A percentile compares a stretch with the other conserved stretches of the same genome.
Evolutionary conservation across 2,888 invertebrate species (phyloP).

Genomic region (Ceramica pisi): DNA sequence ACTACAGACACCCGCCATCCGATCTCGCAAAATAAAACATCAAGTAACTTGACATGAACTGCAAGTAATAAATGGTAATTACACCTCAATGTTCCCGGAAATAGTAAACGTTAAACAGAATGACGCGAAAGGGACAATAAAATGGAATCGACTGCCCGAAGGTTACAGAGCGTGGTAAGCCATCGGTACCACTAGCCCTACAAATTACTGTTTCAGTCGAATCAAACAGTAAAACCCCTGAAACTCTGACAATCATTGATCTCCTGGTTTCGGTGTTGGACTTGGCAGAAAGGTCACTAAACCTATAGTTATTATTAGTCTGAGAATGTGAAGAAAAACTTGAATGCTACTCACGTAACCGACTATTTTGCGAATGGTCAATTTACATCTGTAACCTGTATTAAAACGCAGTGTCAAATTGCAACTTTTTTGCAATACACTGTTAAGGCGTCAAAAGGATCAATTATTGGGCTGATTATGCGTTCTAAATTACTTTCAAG

Average conservation of each 20-base stretch:
- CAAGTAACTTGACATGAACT: constrained; percentile 15
- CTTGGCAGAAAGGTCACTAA: too few relatives aligned
- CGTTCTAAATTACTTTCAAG: background rate
- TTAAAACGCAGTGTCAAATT: too few relatives aligned
- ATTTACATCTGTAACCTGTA: too few relatives aligned
- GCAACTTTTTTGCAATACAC: too few relatives aligned
- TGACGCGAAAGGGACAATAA: constrained; percentile 40
- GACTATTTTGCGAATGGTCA: too few relatives aligned
- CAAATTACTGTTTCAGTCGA: constrained; percentile 23
- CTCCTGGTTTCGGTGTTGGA: background rate
- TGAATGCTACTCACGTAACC: too few relatives aligned
- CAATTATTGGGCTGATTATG: too few relatives aligned
- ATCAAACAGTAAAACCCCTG: constrained; percentile 1
- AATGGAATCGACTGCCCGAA: constrained; percentile 23
- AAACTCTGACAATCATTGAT: background rate
- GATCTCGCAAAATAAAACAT: constrained; percentile 38
- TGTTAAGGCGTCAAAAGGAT: too few relatives aligned
- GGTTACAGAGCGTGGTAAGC: constrained; percentile 3
- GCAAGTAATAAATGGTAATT: constrained; percentile 44
- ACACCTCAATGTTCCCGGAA: constrained; percentile 42
- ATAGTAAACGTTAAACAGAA: constrained; percentile 41
- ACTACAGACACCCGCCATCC: background rate
- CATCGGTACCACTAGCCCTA: background rate
- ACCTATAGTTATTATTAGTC: too few relatives aligned
- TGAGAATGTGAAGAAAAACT: too few relatives aligned